These are phyloP conservation scores for Mareca strepera DNA, from an alignment of 2,797 vertebrate genomes.

Conservation along the genomic window DNA sequence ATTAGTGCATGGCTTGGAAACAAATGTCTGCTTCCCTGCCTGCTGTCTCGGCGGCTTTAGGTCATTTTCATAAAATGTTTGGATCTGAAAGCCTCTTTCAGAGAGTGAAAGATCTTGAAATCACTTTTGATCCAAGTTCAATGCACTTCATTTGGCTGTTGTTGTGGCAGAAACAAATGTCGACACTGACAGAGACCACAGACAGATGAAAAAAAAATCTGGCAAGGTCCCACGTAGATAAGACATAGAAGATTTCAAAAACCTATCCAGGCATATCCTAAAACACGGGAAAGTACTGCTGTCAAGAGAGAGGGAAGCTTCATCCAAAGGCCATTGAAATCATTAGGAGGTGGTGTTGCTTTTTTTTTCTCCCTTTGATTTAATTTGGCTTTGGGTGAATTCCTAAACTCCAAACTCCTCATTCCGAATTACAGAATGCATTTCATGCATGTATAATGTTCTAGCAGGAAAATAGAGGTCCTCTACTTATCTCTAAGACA, in stretches of 20 bases:
- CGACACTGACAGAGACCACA: conserved; percentile 40
- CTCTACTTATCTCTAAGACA: conserved; percentile 44
- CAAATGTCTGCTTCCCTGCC: conserved; percentile 14
- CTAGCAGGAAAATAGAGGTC: conserved; percentile 38
- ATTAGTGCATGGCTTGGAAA: conserved; percentile 39
- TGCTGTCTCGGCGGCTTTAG: conserved; percentile 28
- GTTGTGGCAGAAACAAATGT: conserved; percentile 64
- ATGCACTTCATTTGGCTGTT: conserved; percentile 56
- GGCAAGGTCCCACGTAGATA: conserved; percentile 46
- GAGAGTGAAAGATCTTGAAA: conserved; percentile 57
- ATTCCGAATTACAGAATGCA: not conserved
- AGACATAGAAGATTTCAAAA: conserved; percentile 59
- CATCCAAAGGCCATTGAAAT: conserved; percentile 24
- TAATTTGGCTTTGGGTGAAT: conserved; percentile 53
- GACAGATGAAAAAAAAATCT: conserved; percentile 50
- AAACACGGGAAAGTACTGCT: not conserved
- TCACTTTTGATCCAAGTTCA: conserved; percentile 66
- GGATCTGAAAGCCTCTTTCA: conserved; percentile 42
- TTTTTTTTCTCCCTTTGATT: not conserved
- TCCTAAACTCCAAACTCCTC: conserved; percentile 24
- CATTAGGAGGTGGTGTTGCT: not conserved
- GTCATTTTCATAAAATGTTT: conserved; percentile 52
- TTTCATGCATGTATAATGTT: conserved; percentile 4
- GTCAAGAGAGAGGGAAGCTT: conserved; percentile 13
- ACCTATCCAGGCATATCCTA: conserved; percentile 40